Evolutionary conservation across 2,113 vertebrate species (phyloP), one percentile per base, ranked within the genome.

Genomic region (Phainopepla nitens): DNA sequence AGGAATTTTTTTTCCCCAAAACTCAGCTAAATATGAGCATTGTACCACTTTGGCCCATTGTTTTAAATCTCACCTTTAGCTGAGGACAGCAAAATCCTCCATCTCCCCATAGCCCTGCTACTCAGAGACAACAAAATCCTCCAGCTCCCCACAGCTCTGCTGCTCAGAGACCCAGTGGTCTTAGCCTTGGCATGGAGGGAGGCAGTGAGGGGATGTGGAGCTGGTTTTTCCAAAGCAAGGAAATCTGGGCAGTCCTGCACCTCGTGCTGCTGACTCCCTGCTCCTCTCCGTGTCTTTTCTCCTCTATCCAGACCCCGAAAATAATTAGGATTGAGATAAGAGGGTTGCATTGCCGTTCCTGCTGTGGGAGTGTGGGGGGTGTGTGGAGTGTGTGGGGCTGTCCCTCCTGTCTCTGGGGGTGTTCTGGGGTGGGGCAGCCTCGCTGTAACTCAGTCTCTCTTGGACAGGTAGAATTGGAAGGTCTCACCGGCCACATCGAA

Each of bases 381-480:
- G n/a, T n/a, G n/a, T n/a, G 42, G 42, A 42, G 29, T 3, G 44
- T 9, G 4, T 11, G 54, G 75, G 53, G 51, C 25, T 7, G 0
- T 24, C 35, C 60, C 70, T 45, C 18, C 18, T 15, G 9, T 9
- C 28, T 65, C 49, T 44, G 73, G 41, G 36, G 2, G 8, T 15
- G 35, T 1, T 2, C 13, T 7, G 66, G 79, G 66, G 3, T 19
- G 73, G 92, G 36, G 28, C 75, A 25, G 6, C 60, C 57, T 53
- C 31, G 76, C 98, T 98, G 98, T 98, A 96, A 98, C 97, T 98
- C 95, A 97, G 94, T 98, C 96, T 99, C 96, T 98, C 98, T 98
- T 98, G 98, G 98, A 99, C 98, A 99, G 99, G 99, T 99, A 99
- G 99, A 99, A 98, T 98, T 99, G 98, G 99, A 99, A 98, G 99